These are phyloP conservation scores for Bembecia ichneumoniformis DNA, from an alignment of 2,888 invertebrate genomes.

Conservation along the genomic window DNA sequence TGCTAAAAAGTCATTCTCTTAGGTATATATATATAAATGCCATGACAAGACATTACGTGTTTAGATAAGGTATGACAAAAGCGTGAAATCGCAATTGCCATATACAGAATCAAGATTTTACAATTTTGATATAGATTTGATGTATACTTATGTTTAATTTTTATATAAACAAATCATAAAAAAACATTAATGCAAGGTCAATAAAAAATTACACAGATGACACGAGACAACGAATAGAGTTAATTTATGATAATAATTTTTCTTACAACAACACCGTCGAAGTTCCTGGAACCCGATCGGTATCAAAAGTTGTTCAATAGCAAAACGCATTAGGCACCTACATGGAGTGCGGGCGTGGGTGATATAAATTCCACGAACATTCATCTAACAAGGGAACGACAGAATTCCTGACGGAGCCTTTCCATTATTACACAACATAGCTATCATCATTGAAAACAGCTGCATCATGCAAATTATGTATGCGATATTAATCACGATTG, in stretches of 20 bases:
- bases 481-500: slow-evolving; percentile 37
- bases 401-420: slow-evolving; percentile 30
- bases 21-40: too few relatives aligned
- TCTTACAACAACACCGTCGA: slow-evolving; percentile 32
- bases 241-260: slow-evolving; percentile 30
- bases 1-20: too few relatives aligned
- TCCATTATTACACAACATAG: slow-evolving; percentile 14
- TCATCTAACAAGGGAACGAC: slow-evolving; percentile 47
- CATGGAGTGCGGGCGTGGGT: slow-evolving; percentile 33
- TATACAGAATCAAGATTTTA: too few relatives aligned
- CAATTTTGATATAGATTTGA: too few relatives aligned
- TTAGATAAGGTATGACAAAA: too few relatives aligned
- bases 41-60: too few relatives aligned
- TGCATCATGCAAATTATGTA: slow-evolving; percentile 60
- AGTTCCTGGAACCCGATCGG: slow-evolving; percentile 49
- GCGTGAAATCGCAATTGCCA: too few relatives aligned
- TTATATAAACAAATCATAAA: neutral
- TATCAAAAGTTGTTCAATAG: slow-evolving; percentile 50
- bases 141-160: too few relatives aligned
- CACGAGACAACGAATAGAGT: neutral
- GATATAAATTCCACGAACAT: slow-evolving; percentile 43
- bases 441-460: slow-evolving; percentile 54
- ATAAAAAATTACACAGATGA: neutral
- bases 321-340: slow-evolving; percentile 57
- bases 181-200: neutral